These are phyloP conservation scores for Centrocercus urophasianus DNA, from an alignment of 2,113 vertebrate genomes.

Conservation along the genomic window DNA sequence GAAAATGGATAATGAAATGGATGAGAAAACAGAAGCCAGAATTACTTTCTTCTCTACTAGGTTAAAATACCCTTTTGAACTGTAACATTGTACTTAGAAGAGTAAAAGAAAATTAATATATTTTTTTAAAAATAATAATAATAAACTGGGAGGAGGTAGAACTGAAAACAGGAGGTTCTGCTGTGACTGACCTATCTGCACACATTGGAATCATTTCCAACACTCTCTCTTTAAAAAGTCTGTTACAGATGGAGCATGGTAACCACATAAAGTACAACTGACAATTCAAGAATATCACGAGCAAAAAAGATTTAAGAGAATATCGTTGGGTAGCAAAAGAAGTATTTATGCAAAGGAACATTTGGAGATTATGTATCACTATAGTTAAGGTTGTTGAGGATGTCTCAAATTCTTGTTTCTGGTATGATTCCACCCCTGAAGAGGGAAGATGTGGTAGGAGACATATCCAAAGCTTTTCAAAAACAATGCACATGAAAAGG, in stretches of 20 bases:
- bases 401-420: not conserved
- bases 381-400: not conserved
- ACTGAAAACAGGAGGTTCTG: not conserved
- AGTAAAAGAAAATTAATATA: not conserved
- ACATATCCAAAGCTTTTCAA: not conserved
- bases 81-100: not conserved
- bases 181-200: not conserved
- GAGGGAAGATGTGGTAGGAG: not conserved
- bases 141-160: not conserved
- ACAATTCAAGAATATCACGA: not conserved
- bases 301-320: not conserved
- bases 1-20: not conserved
- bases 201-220: not conserved
- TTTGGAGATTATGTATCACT: not conserved
- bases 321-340: not conserved
- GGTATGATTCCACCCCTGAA: not conserved
- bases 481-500: not conserved
- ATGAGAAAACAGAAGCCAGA: not conserved
- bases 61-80: not conserved
- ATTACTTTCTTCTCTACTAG: not conserved
- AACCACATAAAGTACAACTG: not conserved
- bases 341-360: not conserved
- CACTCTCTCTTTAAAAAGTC: not conserved
- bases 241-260: not conserved
- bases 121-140: not conserved